Evolutionary conservation across 2,888 invertebrate genomes (phyloP).

Genomic region (Pterostichus niger): DNA sequence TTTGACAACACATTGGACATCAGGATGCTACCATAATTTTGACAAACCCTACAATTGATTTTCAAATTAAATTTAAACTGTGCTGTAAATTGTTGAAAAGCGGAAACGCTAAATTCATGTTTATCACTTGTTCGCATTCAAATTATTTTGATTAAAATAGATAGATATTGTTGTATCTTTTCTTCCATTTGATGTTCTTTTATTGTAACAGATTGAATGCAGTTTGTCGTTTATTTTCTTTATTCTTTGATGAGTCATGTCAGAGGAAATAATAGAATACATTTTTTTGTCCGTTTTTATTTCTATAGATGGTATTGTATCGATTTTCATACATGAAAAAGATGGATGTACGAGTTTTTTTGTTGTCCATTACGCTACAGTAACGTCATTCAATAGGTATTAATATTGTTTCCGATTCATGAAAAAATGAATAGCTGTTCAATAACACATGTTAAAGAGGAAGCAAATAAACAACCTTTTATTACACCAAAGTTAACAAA

Average conservation of each 20-base stretch:
- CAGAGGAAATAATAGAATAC: conserved; percentile 37
- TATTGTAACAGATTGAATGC: conserved; percentile 35
- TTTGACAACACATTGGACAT: no score
- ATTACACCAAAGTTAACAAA: conserved; percentile 7
- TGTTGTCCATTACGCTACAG: conserved; percentile 44
- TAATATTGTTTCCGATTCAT: conserved; percentile 23
- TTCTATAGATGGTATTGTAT: conserved; percentile 45
- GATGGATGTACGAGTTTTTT: conserved; percentile 33
- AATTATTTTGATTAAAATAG: conserved; percentile 21
- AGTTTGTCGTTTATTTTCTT: conserved; percentile 31
- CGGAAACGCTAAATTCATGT: neutral
- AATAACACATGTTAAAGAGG: conserved; percentile 23
- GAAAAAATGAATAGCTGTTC: conserved; percentile 28
- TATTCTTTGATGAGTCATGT: conserved; percentile 20
- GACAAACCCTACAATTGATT: no score
- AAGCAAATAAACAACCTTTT: conserved; percentile 28
- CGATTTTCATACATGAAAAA: conserved; percentile 30
- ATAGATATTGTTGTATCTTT: neutral
- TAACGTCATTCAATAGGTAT: conserved; percentile 42
- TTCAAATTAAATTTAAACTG: no score
- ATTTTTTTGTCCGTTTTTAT: conserved; percentile 38
- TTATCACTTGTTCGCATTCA: neutral
- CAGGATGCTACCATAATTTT: no score
- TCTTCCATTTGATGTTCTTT: conserved; percentile 10
- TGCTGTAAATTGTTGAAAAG: neutral